phyloP scores from a whole-genome alignment of 2,888 invertebrate genomes.

The Asteroscopus sphinx region DNA sequence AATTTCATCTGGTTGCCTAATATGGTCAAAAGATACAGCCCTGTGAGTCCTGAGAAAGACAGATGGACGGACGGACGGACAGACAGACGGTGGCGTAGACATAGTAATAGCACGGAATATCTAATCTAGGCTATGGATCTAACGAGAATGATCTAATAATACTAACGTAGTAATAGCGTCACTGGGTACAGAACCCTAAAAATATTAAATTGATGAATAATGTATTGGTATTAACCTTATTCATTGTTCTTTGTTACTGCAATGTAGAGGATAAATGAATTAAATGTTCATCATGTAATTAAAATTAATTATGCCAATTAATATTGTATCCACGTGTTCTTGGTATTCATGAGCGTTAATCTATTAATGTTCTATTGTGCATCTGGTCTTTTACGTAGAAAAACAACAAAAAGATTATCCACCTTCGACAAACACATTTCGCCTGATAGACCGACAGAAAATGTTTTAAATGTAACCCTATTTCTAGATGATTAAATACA shows the following conservation, averaged over 20 bases:
- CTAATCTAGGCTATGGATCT: too few relatives aligned
- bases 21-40: too few relatives aligned
- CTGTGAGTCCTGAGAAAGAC: too few relatives aligned
- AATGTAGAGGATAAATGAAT: slow-evolving; percentile 32
- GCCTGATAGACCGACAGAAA: not conserved
- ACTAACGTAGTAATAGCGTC: too few relatives aligned
- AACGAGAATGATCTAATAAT: too few relatives aligned
- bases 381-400: slow-evolving; percentile 35
- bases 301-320: slow-evolving; percentile 47
- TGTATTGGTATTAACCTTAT: slow-evolving; percentile 13
- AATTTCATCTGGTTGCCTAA: too few relatives aligned
- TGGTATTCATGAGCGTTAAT: slow-evolving; percentile 20
- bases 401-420: slow-evolving; percentile 15
- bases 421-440: not conserved
- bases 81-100: too few relatives aligned
- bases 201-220: too few relatives aligned
- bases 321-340: slow-evolving; percentile 43
- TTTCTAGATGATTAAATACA: not conserved
- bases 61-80: too few relatives aligned
- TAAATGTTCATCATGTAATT: slow-evolving; percentile 39
- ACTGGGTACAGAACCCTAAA: too few relatives aligned
- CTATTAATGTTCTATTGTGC: slow-evolving; percentile 48
- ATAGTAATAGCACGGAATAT: too few relatives aligned
- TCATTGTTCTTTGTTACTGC: slow-evolving; percentile 35
- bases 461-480: not conserved